A percentile compares a stretch with the other conserved stretches of the same genome.
These are phyloP conservation scores for Lochmaea crataegi DNA, from an alignment of 2,888 invertebrate genomes.

Conservation along the genomic window DNA sequence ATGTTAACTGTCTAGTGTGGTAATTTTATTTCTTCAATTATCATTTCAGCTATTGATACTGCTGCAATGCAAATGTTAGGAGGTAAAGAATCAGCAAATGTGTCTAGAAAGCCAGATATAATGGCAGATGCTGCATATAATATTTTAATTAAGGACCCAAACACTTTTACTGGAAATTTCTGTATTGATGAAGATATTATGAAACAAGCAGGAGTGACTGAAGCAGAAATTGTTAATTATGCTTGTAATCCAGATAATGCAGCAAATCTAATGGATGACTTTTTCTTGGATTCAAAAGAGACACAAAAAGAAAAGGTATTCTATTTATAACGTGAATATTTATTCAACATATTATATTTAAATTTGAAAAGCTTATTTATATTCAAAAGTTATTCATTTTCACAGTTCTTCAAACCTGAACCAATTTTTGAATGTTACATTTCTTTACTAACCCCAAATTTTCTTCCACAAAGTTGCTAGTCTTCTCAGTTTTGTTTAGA, in stretches of 20 bases:
- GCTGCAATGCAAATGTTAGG: slow-evolving; percentile 90
- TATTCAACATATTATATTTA: too few relatives aligned
- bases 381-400: too few relatives aligned
- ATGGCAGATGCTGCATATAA: slow-evolving; percentile 91
- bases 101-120: slow-evolving; percentile 85
- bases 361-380: too few relatives aligned
- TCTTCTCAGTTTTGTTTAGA: too few relatives aligned
- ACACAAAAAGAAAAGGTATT: slow-evolving; percentile 31
- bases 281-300: slow-evolving; percentile 77
- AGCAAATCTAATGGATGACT: slow-evolving; percentile 81
- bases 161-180: slow-evolving; percentile 87
- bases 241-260: slow-evolving; percentile 80
- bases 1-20: background rate
- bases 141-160: slow-evolving; percentile 82
- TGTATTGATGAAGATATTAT: slow-evolving; percentile 93
- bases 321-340: background rate
- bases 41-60: slow-evolving; percentile 83
- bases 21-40: slow-evolving; percentile 13
- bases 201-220: slow-evolving; percentile 77
- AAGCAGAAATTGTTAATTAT: slow-evolving; percentile 81
- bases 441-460: too few relatives aligned
- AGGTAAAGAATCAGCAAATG: slow-evolving; percentile 60
- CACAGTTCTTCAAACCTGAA: too few relatives aligned
- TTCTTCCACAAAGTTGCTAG: too few relatives aligned
- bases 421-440: too few relatives aligned